phyloP scores from a whole-genome alignment of 1,140 invertebrate genomes.

The Zaprionus ornatus region DNA sequence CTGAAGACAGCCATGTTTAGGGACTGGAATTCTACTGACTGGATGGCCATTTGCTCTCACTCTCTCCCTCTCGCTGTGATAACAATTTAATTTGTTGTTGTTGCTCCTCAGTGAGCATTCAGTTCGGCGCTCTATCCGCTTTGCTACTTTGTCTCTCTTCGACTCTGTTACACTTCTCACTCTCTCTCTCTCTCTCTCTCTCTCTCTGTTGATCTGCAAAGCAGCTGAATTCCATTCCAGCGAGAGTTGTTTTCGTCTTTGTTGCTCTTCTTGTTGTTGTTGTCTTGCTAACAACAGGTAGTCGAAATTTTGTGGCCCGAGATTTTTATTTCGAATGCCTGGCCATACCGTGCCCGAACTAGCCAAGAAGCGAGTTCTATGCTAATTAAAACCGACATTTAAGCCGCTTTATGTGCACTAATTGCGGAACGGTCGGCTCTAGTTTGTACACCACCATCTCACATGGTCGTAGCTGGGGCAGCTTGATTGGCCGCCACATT shows the following conservation, averaged over 20 bases:
- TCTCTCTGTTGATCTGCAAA: neutral
- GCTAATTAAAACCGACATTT: constrained; percentile 23
- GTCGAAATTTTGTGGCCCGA: constrained; percentile 14
- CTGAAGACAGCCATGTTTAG: constrained; percentile 16
- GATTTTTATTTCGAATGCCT: constrained; percentile 11
- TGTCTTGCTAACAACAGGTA: constrained; percentile 27
- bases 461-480: constrained; percentile 54
- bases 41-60: constrained; percentile 47
- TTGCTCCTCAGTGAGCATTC: constrained; percentile 19
- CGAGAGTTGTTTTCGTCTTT: constrained; percentile 11
- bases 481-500: constrained; percentile 67
- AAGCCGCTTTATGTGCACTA: constrained; percentile 9
- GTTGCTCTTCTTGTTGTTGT: neutral
- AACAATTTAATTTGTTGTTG: constrained; percentile 14
- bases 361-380: constrained; percentile 9
- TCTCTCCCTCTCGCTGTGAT: constrained; percentile 16
- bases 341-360: neutral
- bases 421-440: neutral
- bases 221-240: constrained; percentile 7
- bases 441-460: constrained; percentile 12
- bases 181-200: neutral
- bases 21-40: constrained; percentile 47
- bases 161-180: constrained; percentile 1
- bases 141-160: constrained; percentile 10
- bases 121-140: constrained; percentile 22